These are phyloP conservation scores for Cephalophus harveyi DNA, from an alignment of 2,113 vertebrate species.

Conservation along the genomic window DNA sequence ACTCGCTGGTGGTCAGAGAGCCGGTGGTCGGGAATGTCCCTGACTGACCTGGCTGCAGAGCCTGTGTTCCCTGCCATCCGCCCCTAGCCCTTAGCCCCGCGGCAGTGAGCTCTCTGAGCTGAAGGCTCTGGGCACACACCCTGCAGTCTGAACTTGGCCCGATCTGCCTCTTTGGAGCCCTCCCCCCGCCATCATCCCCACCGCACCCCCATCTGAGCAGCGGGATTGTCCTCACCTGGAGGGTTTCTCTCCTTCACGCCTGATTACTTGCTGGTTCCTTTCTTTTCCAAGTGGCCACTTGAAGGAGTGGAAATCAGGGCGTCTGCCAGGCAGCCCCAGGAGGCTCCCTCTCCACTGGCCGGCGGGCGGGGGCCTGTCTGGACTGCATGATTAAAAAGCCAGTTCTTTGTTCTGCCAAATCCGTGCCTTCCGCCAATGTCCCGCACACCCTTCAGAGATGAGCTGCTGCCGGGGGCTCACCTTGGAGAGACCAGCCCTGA, in stretches of 20 bases:
- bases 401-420: not conserved
- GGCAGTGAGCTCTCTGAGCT: no score
- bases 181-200: no score
- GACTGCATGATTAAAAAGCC: conserved; percentile 69
- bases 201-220: not conserved
- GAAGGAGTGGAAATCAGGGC: conserved; percentile 75
- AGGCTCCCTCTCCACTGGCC: conserved; percentile 51
- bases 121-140: not conserved
- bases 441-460: not conserved
- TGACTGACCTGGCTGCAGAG: fast-evolving
- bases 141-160: not conserved
- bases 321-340: conserved; percentile 63
- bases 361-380: conserved; percentile 17
- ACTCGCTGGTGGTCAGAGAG: fast-evolving
- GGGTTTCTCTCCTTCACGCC: conserved; percentile 61
- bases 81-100: not conserved
- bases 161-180: not conserved
- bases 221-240: conserved; percentile 76
- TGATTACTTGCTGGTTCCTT: conserved; percentile 76
- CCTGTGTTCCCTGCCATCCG: fast-evolving
- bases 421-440: not conserved
- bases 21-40: not conserved
- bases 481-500: not conserved
- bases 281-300: conserved; percentile 68
- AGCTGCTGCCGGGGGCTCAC: not conserved